A percentile compares a stretch with the other conserved stretches of the same genome.
Conservation (phyloP, 2,113 vertebrate genomes). For the Solea senegalensis region DNA sequence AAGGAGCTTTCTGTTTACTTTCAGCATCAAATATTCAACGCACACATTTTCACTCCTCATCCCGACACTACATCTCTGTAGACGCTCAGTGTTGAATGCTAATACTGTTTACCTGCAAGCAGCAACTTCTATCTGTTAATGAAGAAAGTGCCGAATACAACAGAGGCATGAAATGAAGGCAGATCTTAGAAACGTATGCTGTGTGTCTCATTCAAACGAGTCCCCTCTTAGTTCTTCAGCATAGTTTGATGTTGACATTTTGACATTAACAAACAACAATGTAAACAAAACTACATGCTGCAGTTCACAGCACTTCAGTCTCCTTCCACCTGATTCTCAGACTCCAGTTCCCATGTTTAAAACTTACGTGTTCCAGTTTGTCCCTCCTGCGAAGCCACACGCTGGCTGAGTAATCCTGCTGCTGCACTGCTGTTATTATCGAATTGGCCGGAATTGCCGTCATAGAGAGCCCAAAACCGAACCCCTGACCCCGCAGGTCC, state of each 20-base stretch:
- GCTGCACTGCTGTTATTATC: constrained; percentile 88
- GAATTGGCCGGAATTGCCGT: constrained; percentile 77
- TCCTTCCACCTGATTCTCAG: constrained; percentile 11
- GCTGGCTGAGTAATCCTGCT: constrained; percentile 92
- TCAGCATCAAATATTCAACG: constrained; percentile 75
- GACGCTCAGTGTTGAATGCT: constrained; percentile 25
- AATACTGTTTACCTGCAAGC: constrained; percentile 44
- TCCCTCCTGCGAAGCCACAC: constrained; percentile 92
- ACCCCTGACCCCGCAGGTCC: constrained; percentile 82
- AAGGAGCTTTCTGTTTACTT: constrained; percentile 37
- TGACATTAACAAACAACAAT: too few relatives aligned
- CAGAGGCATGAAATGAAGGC: background rate
- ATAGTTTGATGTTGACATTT: too few relatives aligned
- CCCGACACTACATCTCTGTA: constrained; percentile 21
- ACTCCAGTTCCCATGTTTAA: background rate
- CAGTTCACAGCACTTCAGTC: background rate
- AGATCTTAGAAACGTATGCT: background rate
- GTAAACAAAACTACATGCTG: too few relatives aligned
- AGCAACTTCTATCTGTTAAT: background rate
- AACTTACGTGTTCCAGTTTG: constrained; percentile 92
- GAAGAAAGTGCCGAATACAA: constrained; percentile 17
- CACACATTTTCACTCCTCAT: constrained; percentile 40
- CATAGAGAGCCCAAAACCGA: constrained; percentile 78
- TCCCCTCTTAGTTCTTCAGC: too few relatives aligned
- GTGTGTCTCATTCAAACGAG: too few relatives aligned